Base-by-base conservation (phyloP, 2,797 vertebrate species). In the Melanitta fusca region DNA sequence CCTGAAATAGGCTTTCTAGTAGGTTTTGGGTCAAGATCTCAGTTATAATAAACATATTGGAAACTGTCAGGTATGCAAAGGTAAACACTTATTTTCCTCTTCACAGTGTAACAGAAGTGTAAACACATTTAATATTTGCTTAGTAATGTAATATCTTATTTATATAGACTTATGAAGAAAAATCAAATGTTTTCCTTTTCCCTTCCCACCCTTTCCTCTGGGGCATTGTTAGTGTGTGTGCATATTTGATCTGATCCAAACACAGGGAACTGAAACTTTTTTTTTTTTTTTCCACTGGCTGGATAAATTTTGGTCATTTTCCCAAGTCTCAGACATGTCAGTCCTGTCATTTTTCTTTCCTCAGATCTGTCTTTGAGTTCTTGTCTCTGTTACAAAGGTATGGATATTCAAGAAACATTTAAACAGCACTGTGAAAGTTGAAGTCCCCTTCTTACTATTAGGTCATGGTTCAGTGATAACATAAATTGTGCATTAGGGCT, bases 181-280 rank as follows among this genome's bases (percentile, higher is more conserved):
- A 91, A 41, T 19, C 25, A 45, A 83, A 7, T 49, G 34, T 82
- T 93, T 96, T 70, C 78, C 75, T 91, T 95, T 93, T 88, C 25
- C 69, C 27, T 91, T 60, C 45, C 73, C 85, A 75, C 88, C 88
- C 80, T 84, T 96, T 96, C 91, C 83, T 93, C 51, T 73, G 51
- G 41, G 79, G 38, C 60, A 84, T 90, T 93, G 66, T 95, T 94
- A 54, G 28, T 62, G 1, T 43, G 19, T 64, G 19, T 79, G 51
- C 38, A 12, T 8, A 54, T 77, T 92, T 80, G 74, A 85, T 34
- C 57, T 61, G 36, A 83, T 61, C 24, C 39, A 73, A 78, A 85
- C 36, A 32, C 61, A 75, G 32, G 25, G 51, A 86, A 66, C 54
- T 13, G 54, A 88, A 94, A 21, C 32, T 10, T 10, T 43, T 80